A percentile compares a stretch with the other conserved stretches of the same genome.
Evolutionary conservation across 2,888 invertebrate species (phyloP).

Genomic region (Hermaeophaga mercurialis): DNA sequence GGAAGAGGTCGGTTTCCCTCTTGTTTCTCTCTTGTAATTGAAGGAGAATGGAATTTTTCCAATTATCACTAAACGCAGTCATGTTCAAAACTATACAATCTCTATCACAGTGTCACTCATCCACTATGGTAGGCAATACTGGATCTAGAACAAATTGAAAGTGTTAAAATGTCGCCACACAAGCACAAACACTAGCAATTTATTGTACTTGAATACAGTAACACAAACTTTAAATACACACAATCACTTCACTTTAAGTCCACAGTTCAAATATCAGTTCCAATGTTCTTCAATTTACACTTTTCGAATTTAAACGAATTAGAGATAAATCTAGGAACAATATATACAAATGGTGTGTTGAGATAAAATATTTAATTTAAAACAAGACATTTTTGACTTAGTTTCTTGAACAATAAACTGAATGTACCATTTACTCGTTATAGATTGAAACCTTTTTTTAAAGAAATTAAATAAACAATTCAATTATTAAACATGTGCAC

Average conservation of each 20-base stretch:
- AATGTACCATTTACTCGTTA: no score
- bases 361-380: no score
- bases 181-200: slow-evolving; percentile 1
- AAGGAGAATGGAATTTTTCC: slow-evolving; percentile 73
- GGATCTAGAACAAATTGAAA: slow-evolving; percentile 36
- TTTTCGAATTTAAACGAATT: no score
- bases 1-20: slow-evolving; percentile 75
- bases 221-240: slow-evolving; percentile 29
- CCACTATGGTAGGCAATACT: slow-evolving; percentile 28
- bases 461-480: no score
- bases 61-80: slow-evolving; percentile 48
- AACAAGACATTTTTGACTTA: no score
- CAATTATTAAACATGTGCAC: no score
- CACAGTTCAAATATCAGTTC: slow-evolving; percentile 13
- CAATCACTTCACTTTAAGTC: slow-evolving; percentile 29
- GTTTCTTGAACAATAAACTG: no score
- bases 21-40: slow-evolving; percentile 77
- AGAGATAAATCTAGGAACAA: no score
- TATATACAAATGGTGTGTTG: no score
- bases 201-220: slow-evolving; percentile 18
- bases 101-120: slow-evolving; percentile 27
- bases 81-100: slow-evolving; percentile 11
- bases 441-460: no score
- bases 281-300: slow-evolving; percentile 1
- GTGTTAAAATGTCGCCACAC: not conserved